Conservation (phyloP, 2,797 vertebrate genomes). For the Podargus strigoides region DNA sequence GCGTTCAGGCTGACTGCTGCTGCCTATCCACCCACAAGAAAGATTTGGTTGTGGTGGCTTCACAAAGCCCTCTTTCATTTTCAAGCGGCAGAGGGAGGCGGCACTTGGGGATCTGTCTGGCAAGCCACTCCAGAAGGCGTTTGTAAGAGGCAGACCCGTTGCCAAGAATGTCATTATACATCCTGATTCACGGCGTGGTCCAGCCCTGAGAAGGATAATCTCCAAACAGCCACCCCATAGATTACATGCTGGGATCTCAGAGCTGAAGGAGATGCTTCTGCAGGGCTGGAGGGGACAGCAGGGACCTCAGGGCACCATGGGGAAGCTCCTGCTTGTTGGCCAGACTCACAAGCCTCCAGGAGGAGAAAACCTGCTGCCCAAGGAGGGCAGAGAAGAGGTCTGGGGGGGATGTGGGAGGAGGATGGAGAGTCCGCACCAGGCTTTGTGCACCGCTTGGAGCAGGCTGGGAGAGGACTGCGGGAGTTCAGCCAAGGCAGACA, state of each 20-base stretch:
- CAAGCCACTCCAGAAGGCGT: conserved; percentile 14
- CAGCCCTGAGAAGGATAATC: background rate
- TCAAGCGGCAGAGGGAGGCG: background rate
- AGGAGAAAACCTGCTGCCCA: background rate
- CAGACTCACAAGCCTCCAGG: background rate
- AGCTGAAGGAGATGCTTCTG: background rate
- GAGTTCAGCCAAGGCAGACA: background rate
- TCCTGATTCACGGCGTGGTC: background rate
- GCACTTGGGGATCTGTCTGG: conserved; percentile 20
- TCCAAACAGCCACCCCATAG: background rate
- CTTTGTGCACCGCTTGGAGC: background rate
- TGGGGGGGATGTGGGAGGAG: background rate
- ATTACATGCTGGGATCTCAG: accelerated
- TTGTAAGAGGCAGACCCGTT: background rate
- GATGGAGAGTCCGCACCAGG: background rate
- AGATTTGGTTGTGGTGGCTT: background rate
- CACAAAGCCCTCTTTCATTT: conserved; percentile 44
- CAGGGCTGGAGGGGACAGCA: background rate
- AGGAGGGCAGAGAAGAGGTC: background rate
- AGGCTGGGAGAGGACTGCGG: background rate
- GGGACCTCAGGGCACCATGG: accelerated
- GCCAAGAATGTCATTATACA: conserved; percentile 33
- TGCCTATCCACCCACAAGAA: background rate
- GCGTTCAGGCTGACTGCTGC: background rate
- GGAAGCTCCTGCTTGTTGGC: background rate